Conservation (phyloP, 2,888 invertebrate genomes). For the Pteria penguin region DNA sequence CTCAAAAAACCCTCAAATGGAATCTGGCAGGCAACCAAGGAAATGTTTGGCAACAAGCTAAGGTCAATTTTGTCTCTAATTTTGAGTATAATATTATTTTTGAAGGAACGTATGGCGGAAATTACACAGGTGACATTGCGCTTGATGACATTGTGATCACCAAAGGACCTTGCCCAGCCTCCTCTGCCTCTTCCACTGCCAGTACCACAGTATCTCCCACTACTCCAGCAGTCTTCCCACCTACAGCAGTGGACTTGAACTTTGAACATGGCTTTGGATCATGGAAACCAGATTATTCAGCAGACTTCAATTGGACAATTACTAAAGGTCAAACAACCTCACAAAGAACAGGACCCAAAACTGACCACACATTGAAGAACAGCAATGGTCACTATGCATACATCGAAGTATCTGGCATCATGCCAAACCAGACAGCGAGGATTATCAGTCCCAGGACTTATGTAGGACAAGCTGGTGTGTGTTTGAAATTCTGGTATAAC, state of each 20-base stretch:
- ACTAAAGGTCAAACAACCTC: conserved; percentile 60
- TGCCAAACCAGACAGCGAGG: conserved; percentile 63
- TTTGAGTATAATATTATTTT: conserved; percentile 64
- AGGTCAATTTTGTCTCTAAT: conserved; percentile 40
- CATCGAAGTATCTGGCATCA: conserved; percentile 60
- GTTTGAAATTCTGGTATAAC: conserved; percentile 78
- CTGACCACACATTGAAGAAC: conserved; percentile 75
- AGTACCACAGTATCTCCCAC: conserved; percentile 43
- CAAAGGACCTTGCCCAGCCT: conserved; percentile 50
- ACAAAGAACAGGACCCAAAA: conserved; percentile 68
- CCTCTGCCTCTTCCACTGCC: conserved; percentile 29
- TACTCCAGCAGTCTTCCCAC: conserved; percentile 60
- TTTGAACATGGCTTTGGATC: conserved; percentile 72
- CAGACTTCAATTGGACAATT: conserved; percentile 73
- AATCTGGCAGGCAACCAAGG: conserved; percentile 64
- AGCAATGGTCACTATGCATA: conserved; percentile 67
- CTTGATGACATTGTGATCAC: conserved; percentile 72
- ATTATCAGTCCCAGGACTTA: conserved; percentile 58
- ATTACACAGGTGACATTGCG: conserved; percentile 74
- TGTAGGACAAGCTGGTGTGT: conserved; percentile 59
- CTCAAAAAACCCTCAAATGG: conserved; percentile 46
- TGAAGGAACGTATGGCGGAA: conserved; percentile 72
- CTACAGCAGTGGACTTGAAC: conserved; percentile 66
- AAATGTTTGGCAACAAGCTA: conserved; percentile 65
- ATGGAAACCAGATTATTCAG: conserved; percentile 71